Conservation (phyloP, 2,113 vertebrate genomes). For the Prolemur simus region DNA sequence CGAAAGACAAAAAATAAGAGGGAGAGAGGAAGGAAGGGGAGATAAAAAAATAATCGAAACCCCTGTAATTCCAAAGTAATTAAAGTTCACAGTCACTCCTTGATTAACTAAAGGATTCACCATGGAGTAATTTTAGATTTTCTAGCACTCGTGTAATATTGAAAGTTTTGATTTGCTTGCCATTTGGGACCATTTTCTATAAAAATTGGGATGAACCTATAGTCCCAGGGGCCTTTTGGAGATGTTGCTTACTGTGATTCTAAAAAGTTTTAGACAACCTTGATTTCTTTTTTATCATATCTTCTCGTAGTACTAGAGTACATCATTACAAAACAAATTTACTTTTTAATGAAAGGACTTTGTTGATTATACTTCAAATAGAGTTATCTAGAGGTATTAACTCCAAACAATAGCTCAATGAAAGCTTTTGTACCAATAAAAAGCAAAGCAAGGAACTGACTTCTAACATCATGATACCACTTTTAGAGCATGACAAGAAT, state of each 20-base stretch:
- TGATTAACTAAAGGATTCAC: neutral
- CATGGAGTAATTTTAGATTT: conserved; percentile 9
- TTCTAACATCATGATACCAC: neutral
- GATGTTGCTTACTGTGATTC: neutral
- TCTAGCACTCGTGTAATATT: neutral
- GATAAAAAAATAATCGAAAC: neutral
- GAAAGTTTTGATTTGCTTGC: neutral
- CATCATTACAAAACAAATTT: neutral
- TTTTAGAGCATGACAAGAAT: neutral
- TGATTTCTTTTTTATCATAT: neutral
- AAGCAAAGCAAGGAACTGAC: neutral
- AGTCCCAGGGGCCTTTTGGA: neutral
- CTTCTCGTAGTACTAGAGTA: neutral
- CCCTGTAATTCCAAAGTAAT: conserved; percentile 28
- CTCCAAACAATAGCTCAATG: neutral
- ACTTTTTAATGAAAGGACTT: neutral
- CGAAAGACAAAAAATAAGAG: neutral
- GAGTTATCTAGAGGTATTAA: neutral
- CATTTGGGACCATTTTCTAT: neutral
- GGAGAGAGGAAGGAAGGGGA: neutral
- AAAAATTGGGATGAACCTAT: neutral
- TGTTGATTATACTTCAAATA: neutral
- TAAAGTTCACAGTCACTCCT: conserved; percentile 31
- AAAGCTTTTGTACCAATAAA: neutral
- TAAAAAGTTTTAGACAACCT: neutral